Evolutionary conservation across 92 coral and sea anemone species (phyloP), one percentile per base, ranked within the genome.

Genomic region (Pocillopora meandrina): DNA sequence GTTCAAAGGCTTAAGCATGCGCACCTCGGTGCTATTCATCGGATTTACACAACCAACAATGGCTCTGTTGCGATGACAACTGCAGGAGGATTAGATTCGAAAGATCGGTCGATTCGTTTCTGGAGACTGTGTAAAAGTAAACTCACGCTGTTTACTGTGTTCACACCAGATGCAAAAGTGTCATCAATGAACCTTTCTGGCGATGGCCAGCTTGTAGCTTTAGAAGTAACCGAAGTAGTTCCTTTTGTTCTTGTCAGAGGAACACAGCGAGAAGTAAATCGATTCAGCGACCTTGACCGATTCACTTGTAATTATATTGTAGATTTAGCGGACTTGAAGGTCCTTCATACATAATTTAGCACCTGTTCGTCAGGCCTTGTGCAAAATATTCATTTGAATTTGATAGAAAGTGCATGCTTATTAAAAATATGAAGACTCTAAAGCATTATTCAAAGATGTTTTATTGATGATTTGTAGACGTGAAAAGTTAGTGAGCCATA

Each of bases 151-250:
- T 77, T 90, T 14, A 77, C 95, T 9, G 87, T 84, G 35, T 92
- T 92, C 61, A 92, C 95, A 19, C 95, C 95, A 36, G 95, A 92
- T 33, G 95, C 95, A n/a, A 92, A 92, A 36, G 76, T 92, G n/a
- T 92, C 95, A 12, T 92, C 95, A 56, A 89, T 92, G 95, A 82
- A 85, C n/a, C 73, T 92, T 49, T 78, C 91, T n/a, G 78, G 76
- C 13, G 89, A 87, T 76, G 95, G 95, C n/a, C 84, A 84, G 56
- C 80, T 85, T 59, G 90, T 84, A 33, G 92, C 90, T 9, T 60
- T 92, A 49, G 95, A 92, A 79, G 65, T 87, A 77, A 92, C 89
- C 2, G 90, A 91, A 36, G 87, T 92, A 20, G 93, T 90, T 2
- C 85, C 95, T 1, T 92, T 92, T 80, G 88, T 84, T 82, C 78